Percentiles rank a stretch among this genome's conserved stretches.
Evolutionary conservation across 2,113 vertebrate genomes (phyloP).

Genomic region (Scolopax mira): DNA sequence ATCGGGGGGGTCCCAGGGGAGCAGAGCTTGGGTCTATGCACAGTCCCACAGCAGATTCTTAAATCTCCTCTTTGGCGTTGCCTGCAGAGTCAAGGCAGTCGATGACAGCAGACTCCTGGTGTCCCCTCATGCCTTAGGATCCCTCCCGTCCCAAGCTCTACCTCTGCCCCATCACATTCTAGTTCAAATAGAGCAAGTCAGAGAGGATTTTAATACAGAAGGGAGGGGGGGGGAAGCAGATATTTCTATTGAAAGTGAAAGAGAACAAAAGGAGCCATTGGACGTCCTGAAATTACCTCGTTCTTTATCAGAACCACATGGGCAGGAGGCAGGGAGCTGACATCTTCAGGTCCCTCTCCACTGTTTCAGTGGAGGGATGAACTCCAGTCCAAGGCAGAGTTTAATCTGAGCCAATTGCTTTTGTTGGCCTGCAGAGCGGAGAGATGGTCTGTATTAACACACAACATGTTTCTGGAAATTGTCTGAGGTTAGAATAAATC

Average conservation of each 20-base stretch:
- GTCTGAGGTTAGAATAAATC: slow-evolving; percentile 26
- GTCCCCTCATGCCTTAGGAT: not conserved
- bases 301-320: slow-evolving; percentile 51
- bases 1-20: too few relatives aligned
- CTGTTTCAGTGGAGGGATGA: not conserved
- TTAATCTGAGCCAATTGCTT: slow-evolving; percentile 38
- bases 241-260: not conserved
- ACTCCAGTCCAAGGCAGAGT: not conserved
- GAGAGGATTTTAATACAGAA: not conserved
- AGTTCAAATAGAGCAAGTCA: not conserved
- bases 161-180: not conserved
- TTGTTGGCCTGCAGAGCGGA: not conserved
- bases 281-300: slow-evolving; percentile 60
- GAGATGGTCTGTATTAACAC: slow-evolving; percentile 37
- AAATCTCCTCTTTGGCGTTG: not conserved
- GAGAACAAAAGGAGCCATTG: not conserved
- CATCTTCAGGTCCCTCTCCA: slow-evolving; percentile 17
- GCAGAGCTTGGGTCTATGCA: not conserved
- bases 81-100: not conserved
- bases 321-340: slow-evolving; percentile 28
- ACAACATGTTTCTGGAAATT: slow-evolving; percentile 14
- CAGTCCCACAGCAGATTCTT: not conserved
- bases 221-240: not conserved
- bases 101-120: fast-evolving
- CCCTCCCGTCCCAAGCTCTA: not conserved